Base-by-base conservation (phyloP, 2,113 vertebrate species). In the Pteronura brasiliensis region DNA sequence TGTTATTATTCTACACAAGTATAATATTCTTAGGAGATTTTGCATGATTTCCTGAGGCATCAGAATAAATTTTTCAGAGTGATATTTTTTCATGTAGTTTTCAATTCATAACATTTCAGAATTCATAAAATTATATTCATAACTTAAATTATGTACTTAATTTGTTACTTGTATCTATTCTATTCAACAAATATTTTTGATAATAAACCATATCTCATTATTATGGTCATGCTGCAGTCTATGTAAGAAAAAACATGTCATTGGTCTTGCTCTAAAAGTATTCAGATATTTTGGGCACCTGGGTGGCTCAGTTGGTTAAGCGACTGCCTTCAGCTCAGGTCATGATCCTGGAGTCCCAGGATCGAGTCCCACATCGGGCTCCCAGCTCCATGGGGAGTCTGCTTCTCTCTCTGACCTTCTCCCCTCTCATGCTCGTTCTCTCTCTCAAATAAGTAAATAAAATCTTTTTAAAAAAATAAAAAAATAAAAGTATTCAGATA, bases 21-120 rank as follows among this genome's bases (percentile, higher is more conserved):
- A 69, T 92, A 90, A 83, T 84, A 77, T 91, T 96, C 55, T 87
- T 90, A 34, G 36, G 57, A 96, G 88, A 93, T 77, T 96, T 97
- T 93, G 47, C n/a, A 88, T 93, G 92, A 92, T 95, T 94, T 97
- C 90, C 80, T 97, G 27, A 4, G 87, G 67, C 47, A 92, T 69
- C 42, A 93, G 49, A 97, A 94, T 91, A 88, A 95, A 95, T 90
- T 96, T 76, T 83, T 93, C 69, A 87, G 52, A 93, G 44, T 72
- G 52, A 74, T 77, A 36, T 87, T 89, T 86, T 96, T 92, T 89
- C 29, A 80, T 76, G 36, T 87, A 74, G 39, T 34, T 97, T 95
- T 21, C 83, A 95, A 92, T 93, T 94, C 55, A 80, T 85, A 85
- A 34, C 72, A 25, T 88, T 88, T 87, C 34, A 89, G 67, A 90